Evolutionary conservation across 2,113 vertebrate species (phyloP).

Genomic region (Serilophus lunatus): DNA sequence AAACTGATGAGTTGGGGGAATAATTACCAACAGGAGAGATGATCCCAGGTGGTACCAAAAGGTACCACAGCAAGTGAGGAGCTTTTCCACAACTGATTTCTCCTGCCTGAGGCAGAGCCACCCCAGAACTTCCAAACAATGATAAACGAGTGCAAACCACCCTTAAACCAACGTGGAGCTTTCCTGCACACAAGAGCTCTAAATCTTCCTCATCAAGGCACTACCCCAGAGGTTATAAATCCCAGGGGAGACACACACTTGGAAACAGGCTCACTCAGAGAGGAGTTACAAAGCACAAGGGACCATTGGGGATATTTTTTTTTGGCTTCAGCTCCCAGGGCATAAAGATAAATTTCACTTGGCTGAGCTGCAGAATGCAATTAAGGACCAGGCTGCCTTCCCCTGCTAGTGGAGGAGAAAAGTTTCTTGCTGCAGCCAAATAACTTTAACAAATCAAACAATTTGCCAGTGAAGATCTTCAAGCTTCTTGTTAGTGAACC

Average conservation of each 20-base stretch:
- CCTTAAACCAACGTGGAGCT: background rate
- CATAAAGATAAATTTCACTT: constrained; percentile 21
- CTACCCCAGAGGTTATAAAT: background rate
- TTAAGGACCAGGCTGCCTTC: background rate
- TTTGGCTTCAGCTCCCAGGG: background rate
- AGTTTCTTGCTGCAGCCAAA: constrained; percentile 1
- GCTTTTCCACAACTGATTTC: background rate
- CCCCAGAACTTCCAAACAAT: background rate
- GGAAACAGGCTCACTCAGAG: background rate
- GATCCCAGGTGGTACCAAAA: background rate
- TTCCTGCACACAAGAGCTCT: background rate
- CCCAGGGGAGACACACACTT: background rate
- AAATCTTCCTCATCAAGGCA: background rate
- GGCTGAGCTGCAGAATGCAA: background rate
- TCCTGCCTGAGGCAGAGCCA: background rate
- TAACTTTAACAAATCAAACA: background rate
- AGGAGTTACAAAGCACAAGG: background rate
- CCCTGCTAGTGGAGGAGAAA: background rate
- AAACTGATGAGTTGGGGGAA: background rate
- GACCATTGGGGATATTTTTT: background rate
- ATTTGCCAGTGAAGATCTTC: background rate
- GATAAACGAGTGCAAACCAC: background rate
- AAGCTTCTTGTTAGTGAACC: background rate
- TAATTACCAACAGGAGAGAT: background rate
- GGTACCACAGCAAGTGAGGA: background rate